Evolutionary conservation across 2,113 vertebrate genomes (phyloP).

Genomic region (Pongo abelii): DNA sequence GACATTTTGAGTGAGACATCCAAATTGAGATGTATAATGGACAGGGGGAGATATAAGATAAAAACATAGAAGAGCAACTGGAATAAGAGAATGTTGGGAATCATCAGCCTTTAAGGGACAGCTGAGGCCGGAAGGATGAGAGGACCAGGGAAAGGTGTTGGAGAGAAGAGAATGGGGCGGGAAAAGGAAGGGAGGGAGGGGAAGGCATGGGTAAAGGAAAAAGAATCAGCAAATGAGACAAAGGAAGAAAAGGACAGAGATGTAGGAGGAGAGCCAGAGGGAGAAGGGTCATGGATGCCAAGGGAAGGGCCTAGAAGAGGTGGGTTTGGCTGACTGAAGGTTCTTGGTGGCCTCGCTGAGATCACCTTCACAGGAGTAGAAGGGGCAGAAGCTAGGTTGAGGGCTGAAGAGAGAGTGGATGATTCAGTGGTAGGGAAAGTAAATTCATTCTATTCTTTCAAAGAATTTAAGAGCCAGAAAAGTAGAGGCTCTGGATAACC

Average conservation of each 20-base stretch:
- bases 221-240: neutral
- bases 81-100: neutral
- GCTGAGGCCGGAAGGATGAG: neutral
- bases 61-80: neutral
- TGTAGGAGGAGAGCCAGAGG: neutral
- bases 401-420: no score
- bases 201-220: no score
- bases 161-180: neutral
- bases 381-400: fast-evolving
- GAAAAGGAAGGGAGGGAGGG: no score
- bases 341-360: neutral
- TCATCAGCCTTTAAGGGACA: neutral
- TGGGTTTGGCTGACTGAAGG: neutral
- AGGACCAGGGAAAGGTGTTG: neutral
- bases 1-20: neutral
- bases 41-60: neutral
- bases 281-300: neutral
- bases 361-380: neutral
- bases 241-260: neutral
- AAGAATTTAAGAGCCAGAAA: neutral
- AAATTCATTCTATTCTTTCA: neutral
- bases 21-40: neutral
- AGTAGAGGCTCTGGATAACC: neutral
- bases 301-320: neutral
- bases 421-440: neutral